A percentile compares a stretch with the other conserved stretches of the same genome.
These are phyloP conservation scores for Oreortyx pictus DNA, from an alignment of 2,797 vertebrate genomes.

Conservation along the genomic window DNA sequence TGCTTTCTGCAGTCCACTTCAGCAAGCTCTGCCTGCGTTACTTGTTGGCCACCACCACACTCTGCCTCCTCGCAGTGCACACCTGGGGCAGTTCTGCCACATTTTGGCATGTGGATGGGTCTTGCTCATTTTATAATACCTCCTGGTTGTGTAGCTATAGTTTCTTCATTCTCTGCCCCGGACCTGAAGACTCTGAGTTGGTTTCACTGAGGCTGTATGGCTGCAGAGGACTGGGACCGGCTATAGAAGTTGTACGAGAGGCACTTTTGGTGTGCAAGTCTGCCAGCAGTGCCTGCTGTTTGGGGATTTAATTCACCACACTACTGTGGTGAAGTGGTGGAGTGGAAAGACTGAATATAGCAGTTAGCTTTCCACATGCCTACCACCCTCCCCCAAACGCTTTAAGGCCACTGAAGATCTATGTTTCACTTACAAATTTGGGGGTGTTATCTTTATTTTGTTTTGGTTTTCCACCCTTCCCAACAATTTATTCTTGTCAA, in stretches of 20 bases:
- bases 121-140: neutral
- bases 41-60: too few species aligned
- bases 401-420: accelerated
- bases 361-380: neutral
- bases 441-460: too few species aligned
- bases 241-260: neutral
- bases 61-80: neutral
- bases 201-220: neutral
- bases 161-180: neutral
- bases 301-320: neutral
- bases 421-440: accelerated
- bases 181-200: neutral
- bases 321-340: neutral
- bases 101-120: neutral
- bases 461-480: accelerated
- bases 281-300: neutral
- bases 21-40: neutral
- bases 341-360: neutral
- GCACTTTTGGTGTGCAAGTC: neutral
- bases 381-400: neutral
- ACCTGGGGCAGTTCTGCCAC: neutral
- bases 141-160: neutral
- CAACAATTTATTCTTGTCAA: neutral
- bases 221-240: neutral
- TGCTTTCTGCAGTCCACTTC: neutral